Evolutionary conservation across 2,113 vertebrate species (phyloP).

Genomic region (Tamias sibiricus): DNA sequence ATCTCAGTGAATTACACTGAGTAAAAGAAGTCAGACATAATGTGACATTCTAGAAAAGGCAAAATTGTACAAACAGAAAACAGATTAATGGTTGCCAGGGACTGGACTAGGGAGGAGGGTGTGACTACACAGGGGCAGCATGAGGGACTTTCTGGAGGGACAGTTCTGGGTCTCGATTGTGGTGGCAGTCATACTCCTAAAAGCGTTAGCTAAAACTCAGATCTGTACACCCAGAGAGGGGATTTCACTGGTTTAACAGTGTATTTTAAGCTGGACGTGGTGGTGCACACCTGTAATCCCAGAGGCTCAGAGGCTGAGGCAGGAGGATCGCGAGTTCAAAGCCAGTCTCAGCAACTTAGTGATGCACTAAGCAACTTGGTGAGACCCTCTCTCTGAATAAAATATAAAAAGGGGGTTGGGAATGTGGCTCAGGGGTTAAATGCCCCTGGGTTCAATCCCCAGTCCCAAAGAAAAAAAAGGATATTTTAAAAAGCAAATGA

Average conservation of each 20-base stretch:
- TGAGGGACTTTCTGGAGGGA: background rate
- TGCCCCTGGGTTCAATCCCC: no score
- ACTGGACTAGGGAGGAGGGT: background rate
- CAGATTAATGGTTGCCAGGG: background rate
- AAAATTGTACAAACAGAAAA: background rate
- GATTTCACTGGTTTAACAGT: background rate
- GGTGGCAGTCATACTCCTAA: background rate
- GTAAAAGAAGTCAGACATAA: background rate
- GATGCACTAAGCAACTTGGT: no score
- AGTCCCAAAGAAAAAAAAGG: no score
- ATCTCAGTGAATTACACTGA: rapidly evolving
- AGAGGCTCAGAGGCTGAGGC: no score
- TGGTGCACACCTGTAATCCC: no score
- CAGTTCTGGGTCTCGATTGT: background rate
- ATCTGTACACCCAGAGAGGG: background rate
- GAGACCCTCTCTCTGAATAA: no score
- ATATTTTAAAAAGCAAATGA: background rate
- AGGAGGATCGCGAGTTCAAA: no score
- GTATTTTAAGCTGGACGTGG: background rate
- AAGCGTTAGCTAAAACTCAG: background rate
- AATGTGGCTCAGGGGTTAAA: no score
- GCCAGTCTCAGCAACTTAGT: no score
- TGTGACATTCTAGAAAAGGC: background rate
- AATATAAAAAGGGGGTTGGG: no score
- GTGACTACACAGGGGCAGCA: background rate